phyloP scores from a whole-genome alignment of 2,888 invertebrate species.

The Drosophila percnosoma region DNA sequence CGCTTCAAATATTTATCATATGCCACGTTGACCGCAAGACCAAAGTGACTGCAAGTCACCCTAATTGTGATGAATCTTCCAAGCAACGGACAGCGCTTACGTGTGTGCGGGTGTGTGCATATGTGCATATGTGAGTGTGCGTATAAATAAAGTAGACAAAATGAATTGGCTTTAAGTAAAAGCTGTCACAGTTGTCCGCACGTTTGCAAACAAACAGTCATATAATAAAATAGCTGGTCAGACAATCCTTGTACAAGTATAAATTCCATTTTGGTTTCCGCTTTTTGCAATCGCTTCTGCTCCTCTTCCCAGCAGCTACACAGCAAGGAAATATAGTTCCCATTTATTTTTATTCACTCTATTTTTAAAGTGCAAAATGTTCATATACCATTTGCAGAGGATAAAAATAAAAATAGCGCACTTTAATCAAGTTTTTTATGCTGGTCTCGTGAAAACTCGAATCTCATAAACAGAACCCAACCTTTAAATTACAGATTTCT shows the following conservation, averaged over 20 bases:
- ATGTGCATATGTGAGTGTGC: not conserved
- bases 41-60: constrained; percentile 15
- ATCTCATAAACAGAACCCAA: not conserved
- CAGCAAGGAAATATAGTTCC: not conserved
- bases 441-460: not conserved
- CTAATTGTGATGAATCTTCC: constrained; percentile 29
- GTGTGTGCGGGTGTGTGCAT: not conserved
- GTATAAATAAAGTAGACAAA: constrained; percentile 20
- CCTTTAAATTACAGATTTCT: not conserved
- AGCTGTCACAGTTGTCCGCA: constrained; percentile 39
- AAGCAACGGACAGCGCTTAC: constrained; percentile 1
- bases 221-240: constrained; percentile 9
- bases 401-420: not conserved
- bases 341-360: not conserved
- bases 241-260: constrained; percentile 21
- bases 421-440: not conserved
- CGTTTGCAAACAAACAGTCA: constrained; percentile 2
- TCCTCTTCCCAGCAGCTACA: constrained; percentile 4
- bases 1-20: constrained; percentile 66
- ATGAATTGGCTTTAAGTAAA: constrained; percentile 37
- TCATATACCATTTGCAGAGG: not conserved
- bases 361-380: not conserved
- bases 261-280: constrained; percentile 36
- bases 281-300: constrained; percentile 13
- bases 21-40: constrained; percentile 52